Base-by-base conservation (phyloP, 2,797 vertebrate genomes). In the Hozukius guyotensis region DNA sequence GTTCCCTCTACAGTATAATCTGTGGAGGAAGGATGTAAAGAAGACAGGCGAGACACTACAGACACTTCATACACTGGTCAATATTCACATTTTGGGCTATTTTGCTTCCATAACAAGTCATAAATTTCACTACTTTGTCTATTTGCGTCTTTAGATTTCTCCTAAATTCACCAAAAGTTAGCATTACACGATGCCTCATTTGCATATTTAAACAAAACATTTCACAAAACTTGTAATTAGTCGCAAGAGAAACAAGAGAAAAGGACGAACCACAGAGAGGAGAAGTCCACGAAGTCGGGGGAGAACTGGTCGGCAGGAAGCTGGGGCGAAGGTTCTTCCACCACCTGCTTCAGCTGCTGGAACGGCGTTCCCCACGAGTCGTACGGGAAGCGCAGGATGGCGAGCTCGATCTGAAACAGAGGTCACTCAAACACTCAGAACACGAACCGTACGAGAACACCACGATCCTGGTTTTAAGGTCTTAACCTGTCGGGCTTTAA, bases 281-380 rank as follows among this genome's bases (percentile, higher is more conserved):
- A 97, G 96, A 99, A 99, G 92, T 99, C 97, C 60, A 98, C 97
- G 32, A 99, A 98, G 72, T 98, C 96, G 0, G 96, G 94, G 0
- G 98, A 99, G 95, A 99, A 99, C 76, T 94, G 96, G 76, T 98
- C 96, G 0, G 94, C 94, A 0, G 97, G 97, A 77, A 99, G 96
- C 87, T 99, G 98, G 0, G 98, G 98, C 0, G 98, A 99, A 0
- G 98, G 97, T 61, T 99, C 98, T 77, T 99, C 98, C 72, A 99
- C 98, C 94, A 99, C 98, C 95, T 99, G 98, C 90, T 99, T 99
- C 69, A 99, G 97, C 94, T 99, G 98, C 95, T 99, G 98, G 91
- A 99, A 99, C 5, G 98, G 98, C 0, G 98, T 99, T 0, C 97
- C 97, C 98, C 98, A 99, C 0, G 98, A 98, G 73, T 98, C 98